phyloP scores from a whole-genome alignment of 1,140 invertebrate genomes.

The Diachasma alloeum region DNA sequence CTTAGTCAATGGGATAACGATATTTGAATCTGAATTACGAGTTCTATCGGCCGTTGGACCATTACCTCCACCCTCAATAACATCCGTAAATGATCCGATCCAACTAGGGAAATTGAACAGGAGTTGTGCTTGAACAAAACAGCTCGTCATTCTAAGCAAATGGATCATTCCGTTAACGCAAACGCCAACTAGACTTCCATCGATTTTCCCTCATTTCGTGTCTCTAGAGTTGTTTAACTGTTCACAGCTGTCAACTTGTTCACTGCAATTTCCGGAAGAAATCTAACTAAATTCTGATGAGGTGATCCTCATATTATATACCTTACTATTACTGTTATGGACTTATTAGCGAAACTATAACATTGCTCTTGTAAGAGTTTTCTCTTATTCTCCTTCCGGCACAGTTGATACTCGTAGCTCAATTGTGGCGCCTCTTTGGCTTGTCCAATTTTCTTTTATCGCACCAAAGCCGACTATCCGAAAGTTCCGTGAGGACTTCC shows the following conservation, averaged over 20 bases:
- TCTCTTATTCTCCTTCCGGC: not conserved
- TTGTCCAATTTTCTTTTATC: constrained; percentile 23
- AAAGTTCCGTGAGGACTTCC: not conserved
- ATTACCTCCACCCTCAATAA: not conserved
- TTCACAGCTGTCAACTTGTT: not conserved
- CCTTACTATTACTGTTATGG: not conserved
- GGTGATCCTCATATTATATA: not conserved
- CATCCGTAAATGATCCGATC: not conserved
- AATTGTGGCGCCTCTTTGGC: constrained; percentile 13
- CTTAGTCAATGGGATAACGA: not conserved
- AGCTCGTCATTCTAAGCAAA: not conserved
- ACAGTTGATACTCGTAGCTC: not conserved
- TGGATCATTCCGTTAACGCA: not conserved
- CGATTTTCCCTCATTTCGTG: not conserved
- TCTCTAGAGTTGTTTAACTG: no score
- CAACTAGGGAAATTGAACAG: not conserved
- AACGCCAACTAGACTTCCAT: not conserved
- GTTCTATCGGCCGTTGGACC: not conserved
- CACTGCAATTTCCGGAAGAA: not conserved
- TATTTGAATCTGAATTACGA: constrained; percentile 24
- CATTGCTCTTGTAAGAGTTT: not conserved
- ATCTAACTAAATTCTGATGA: not conserved
- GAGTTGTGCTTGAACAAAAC: not conserved
- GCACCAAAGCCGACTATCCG: constrained; percentile 9
- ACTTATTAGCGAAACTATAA: not conserved